Evolutionary conservation across 2,888 invertebrate species (phyloP).

Genomic region (Hydriomena furcata): DNA sequence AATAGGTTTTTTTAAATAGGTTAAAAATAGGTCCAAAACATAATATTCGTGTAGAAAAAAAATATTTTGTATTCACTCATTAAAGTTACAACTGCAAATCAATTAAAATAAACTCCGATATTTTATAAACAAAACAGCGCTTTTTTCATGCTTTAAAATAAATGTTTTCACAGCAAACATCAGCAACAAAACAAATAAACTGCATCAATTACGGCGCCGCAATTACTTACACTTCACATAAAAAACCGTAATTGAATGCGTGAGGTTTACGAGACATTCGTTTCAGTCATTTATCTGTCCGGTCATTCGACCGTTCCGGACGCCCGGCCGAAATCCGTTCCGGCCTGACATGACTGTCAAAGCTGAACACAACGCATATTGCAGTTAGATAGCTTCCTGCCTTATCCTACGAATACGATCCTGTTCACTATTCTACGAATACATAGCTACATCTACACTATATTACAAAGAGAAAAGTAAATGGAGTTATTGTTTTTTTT

Average conservation of each 20-base stretch:
- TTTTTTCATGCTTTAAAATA: slow-evolving; percentile 4
- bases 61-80: too few species aligned
- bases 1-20: too few species aligned
- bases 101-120: too few species aligned
- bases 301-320: slow-evolving; percentile 24
- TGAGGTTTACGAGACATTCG: slow-evolving; percentile 57
- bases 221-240: slow-evolving; percentile 28
- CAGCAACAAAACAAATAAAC: slow-evolving; percentile 16
- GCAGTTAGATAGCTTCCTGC: slow-evolving; percentile 1
- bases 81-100: too few species aligned
- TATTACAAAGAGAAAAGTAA: too few species aligned
- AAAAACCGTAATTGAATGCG: slow-evolving; percentile 55
- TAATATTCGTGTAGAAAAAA: too few species aligned
- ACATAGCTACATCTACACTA: too few species aligned
- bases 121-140: too few species aligned
- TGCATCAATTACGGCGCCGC: slow-evolving; percentile 28
- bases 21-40: too few species aligned
- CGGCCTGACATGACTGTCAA: slow-evolving; percentile 16
- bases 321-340: slow-evolving; percentile 21
- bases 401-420: too few species aligned
- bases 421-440: too few species aligned
- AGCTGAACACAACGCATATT: not conserved
- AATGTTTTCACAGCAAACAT: slow-evolving; percentile 6
- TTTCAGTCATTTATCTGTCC: slow-evolving; percentile 37
- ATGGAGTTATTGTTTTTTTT: too few species aligned